Base-by-base conservation (phyloP, 2,113 vertebrate species). In the Natator depressus region DNA sequence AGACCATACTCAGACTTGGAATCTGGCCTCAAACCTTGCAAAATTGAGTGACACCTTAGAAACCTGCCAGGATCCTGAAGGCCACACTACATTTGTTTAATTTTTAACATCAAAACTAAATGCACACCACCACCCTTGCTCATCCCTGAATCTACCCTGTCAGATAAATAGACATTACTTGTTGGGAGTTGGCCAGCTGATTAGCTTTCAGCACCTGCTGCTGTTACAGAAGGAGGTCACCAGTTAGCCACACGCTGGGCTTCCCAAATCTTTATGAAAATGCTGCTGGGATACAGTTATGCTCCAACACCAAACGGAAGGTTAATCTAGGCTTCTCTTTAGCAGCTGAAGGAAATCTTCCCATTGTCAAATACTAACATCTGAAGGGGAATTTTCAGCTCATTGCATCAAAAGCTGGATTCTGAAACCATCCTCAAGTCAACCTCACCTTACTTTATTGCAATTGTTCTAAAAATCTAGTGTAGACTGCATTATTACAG, bases 361-460 rank as follows among this genome's bases (percentile, higher is more conserved):
- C 72, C 19, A 10, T 27, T 83, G 80, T 38, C 72, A 38, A 19
- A 24, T 22, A 25, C 17, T 76, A 38, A 46, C 31, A 49, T 62
- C 29, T 59, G 82, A 42, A 82, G n/a, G 55, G 87, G 51, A 25
- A 76, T 50, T 88, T 87, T 55, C 85, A 88, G 17, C 20, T 80
- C 65, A 27, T 75, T 65, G 20, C 5, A 69, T 49, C 50, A 38
- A 78, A 65, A 84, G 25, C 29, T 25, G 42, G 54, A 42, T 29
- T 80, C 75, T 51, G 50, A 65, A 85, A 62, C 47, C n/a, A 76
- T 46, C 55, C 85, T 76, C 3, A 55, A n/a, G 22, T 49, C 84
- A 24, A 24, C 55, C 25, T 27, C 17, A 3, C 12, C 85, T 5
- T 25, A 1, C 1, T 10, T 25, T 42, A 22, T 80, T 19, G 46